Percentiles rank a stretch among this genome's conserved stretches.
Conservation (phyloP, 2,113 vertebrate species). For the pig (Sus scrofa) region T2T-Sscrofa CM000826.6:24378501-24379000, state of each 20-base stretch:
- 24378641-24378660: slow-evolving; percentile 49
- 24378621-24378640: slow-evolving; percentile 79
- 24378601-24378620: slow-evolving; percentile 74
- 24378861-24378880: slow-evolving; percentile 55
- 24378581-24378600: slow-evolving; percentile 75
- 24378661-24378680: background rate
- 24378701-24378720: slow-evolving; percentile 17
- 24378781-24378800: slow-evolving; percentile 47
- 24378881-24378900: slow-evolving; percentile 69
- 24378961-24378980: slow-evolving; percentile 64
- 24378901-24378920: slow-evolving; percentile 51
- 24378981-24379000: slow-evolving; percentile 56
- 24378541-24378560: slow-evolving; percentile 77
- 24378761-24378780: background rate
- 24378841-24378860: slow-evolving; percentile 61
- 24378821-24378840: slow-evolving; percentile 66
- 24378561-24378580: slow-evolving; percentile 75
- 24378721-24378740: slow-evolving; percentile 32
- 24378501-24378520: slow-evolving; percentile 54
- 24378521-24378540: slow-evolving; percentile 26
- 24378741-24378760: background rate
- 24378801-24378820: slow-evolving; percentile 29
- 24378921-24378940: slow-evolving; percentile 67
- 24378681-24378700: slow-evolving; percentile 61
- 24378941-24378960: slow-evolving; percentile 68